Evolutionary conservation across 2,888 invertebrate species (phyloP).

Genomic region (Calliopum simillimum): DNA sequence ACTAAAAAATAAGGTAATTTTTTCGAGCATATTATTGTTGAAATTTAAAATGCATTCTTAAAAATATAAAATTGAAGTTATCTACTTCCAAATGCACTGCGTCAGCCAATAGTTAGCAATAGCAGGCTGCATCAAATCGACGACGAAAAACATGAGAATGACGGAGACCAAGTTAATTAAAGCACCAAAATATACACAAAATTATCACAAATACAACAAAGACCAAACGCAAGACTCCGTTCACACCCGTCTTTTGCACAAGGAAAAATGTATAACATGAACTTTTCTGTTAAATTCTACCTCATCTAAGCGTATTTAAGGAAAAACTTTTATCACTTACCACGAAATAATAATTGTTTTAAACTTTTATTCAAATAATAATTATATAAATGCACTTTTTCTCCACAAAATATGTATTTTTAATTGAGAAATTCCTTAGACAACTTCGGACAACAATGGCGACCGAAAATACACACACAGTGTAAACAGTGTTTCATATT

Average conservation of each 20-base stretch:
- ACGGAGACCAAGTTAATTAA: conserved; percentile 9
- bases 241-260: conserved; percentile 36
- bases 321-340: conserved; percentile 55
- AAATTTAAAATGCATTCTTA: conserved; percentile 35
- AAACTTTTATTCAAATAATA: conserved; percentile 58
- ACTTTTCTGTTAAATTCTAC: conserved; percentile 19
- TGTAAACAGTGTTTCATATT: too few relatives aligned
- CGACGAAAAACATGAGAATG: conserved; percentile 32
- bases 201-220: conserved; percentile 16
- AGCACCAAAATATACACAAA: conserved; percentile 37
- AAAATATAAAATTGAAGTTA: not conserved
- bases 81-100: not conserved
- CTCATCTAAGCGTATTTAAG: conserved; percentile 33
- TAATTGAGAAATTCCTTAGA: conserved; percentile 11
- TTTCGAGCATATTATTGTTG: not conserved
- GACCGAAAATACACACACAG: conserved; percentile 23
- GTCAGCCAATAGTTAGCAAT: conserved; percentile 42
- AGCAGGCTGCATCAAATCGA: conserved; percentile 17
- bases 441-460: conserved; percentile 34
- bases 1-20: too few relatives aligned
- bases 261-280: conserved; percentile 21
- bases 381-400: conserved; percentile 54
- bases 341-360: conserved; percentile 50
- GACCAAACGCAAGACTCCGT: conserved; percentile 20
- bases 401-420: conserved; percentile 48